Evolutionary conservation across 2,113 vertebrate species (phyloP).

Genomic region (Saimiri boliviensis): DNA sequence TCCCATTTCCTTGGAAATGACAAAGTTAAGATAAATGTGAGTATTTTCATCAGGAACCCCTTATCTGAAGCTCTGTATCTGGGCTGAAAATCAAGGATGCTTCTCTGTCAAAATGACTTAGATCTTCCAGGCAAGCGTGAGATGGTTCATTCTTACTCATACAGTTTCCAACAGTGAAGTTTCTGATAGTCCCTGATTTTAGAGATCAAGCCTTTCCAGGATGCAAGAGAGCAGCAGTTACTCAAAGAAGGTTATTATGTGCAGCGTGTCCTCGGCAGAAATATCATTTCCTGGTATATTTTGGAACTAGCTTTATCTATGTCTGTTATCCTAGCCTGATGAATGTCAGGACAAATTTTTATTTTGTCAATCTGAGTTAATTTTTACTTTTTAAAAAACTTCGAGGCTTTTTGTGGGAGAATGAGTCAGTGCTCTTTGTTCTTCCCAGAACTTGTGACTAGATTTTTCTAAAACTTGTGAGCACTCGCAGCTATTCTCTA

Average conservation of each 20-base stretch:
- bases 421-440: not conserved
- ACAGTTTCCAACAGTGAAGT: not conserved
- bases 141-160: not conserved
- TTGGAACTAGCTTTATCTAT: not conserved
- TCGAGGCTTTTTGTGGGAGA: not conserved
- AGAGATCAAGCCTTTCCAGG: not conserved
- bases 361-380: not conserved
- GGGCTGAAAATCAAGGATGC: not conserved
- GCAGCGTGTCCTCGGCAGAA: not conserved
- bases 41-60: not conserved
- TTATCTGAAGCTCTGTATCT: not conserved
- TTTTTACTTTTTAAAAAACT: not conserved
- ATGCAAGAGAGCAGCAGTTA: not conserved
- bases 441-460: not conserved
- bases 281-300: not conserved
- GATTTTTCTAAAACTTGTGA: not conserved
- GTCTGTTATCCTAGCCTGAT: not conserved
- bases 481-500: not conserved
- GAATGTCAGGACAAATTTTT: not conserved
- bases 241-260: not conserved
- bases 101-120: not conserved
- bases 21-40: not conserved
- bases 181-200: not conserved
- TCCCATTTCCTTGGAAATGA: slow-evolving; percentile 52
- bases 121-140: not conserved